phyloP scores from a whole-genome alignment of 1,140 invertebrate genomes.

The Asbolus verrucosus region DNA sequence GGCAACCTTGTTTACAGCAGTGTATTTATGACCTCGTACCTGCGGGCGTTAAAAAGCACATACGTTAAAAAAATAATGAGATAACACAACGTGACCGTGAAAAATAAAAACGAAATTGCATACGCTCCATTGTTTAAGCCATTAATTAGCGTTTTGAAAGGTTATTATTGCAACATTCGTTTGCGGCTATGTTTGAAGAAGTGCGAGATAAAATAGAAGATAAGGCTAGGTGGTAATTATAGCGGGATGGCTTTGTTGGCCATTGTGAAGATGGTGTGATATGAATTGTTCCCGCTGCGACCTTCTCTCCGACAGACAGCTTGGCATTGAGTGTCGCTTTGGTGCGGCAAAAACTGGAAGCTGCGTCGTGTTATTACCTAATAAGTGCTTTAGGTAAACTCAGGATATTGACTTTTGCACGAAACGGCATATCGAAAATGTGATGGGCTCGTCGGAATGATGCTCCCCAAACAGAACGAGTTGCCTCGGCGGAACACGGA shows the following conservation, averaged over 20 bases:
- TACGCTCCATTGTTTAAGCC: slow-evolving; percentile 3
- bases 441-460: slow-evolving; percentile 23
- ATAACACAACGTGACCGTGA: neutral
- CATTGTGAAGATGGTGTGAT: slow-evolving; percentile 2
- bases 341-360: slow-evolving; percentile 51
- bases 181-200: slow-evolving; percentile 23
- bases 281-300: slow-evolving; percentile 34
- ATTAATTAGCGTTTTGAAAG: slow-evolving; percentile 18
- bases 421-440: slow-evolving; percentile 25
- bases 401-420: slow-evolving; percentile 52
- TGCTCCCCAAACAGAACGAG: neutral
- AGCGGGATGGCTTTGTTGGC: slow-evolving; percentile 8
- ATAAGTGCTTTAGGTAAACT: slow-evolving; percentile 52
- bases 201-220: slow-evolving; percentile 6
- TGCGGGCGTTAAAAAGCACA: neutral
- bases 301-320: slow-evolving; percentile 51
- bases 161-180: neutral
- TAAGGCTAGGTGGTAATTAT: slow-evolving; percentile 18
- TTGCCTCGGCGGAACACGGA: neutral
- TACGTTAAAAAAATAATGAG: neutral
- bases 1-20: slow-evolving; percentile 5
- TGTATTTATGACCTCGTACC: neutral
- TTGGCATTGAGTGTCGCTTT: slow-evolving; percentile 48
- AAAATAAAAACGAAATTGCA: slow-evolving; percentile 5
- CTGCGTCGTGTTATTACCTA: slow-evolving; percentile 50